phyloP scores from a whole-genome alignment of 1,140 invertebrate genomes.

The Tetramorium alpestre region DNA sequence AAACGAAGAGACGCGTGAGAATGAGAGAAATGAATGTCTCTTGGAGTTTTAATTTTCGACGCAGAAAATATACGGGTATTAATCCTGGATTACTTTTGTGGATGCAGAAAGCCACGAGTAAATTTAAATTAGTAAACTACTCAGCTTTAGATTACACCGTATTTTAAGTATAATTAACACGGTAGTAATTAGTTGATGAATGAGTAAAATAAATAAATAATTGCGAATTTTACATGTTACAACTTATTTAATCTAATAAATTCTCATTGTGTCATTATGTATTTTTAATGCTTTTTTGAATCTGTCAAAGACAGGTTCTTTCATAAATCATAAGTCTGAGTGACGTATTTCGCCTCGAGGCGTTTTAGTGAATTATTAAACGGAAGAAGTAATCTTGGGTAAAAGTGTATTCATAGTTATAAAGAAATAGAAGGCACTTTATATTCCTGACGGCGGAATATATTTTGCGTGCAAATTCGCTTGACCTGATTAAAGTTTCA shows the following conservation, averaged over 20 bases:
- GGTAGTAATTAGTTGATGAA: background rate
- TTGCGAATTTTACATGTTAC: background rate
- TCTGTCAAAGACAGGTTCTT: background rate
- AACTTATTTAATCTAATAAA: background rate
- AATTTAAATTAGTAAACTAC: background rate
- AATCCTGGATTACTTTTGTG: background rate
- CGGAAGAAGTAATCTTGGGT: background rate
- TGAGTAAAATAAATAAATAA: background rate
- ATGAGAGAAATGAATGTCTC: background rate
- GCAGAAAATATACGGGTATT: background rate
- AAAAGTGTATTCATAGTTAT: background rate
- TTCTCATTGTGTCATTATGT: background rate
- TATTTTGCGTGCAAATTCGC: slow-evolving; percentile 42
- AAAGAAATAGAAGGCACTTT: background rate
- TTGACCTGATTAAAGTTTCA: slow-evolving; percentile 53
- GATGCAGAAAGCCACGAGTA: background rate
- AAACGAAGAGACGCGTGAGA: background rate
- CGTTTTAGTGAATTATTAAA: background rate
- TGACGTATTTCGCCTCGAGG: background rate
- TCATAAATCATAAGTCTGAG: background rate
- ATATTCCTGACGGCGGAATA: background rate
- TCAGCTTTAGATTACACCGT: background rate
- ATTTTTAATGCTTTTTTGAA: background rate
- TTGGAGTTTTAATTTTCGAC: slow-evolving; percentile 11
- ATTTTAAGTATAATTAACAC: background rate